Percentiles rank a stretch among this genome's conserved stretches.
phyloP scores from a whole-genome alignment of 2,888 invertebrate species.

The Eristalis tenax region DNA sequence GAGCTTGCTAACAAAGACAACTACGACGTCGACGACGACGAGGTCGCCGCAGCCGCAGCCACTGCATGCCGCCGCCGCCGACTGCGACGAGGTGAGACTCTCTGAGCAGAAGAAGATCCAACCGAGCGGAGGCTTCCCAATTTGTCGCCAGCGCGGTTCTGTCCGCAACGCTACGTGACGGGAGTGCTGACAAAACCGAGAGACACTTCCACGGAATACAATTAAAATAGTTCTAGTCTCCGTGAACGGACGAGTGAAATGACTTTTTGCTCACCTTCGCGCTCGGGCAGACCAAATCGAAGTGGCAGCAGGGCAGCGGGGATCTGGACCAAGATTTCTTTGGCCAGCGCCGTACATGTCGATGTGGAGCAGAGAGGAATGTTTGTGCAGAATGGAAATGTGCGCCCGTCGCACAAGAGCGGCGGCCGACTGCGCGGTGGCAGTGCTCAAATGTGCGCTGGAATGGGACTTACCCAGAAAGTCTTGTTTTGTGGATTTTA shows the following conservation, averaged over 20 bases:
- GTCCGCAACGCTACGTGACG: slow-evolving; percentile 48
- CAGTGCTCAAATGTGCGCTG: slow-evolving; percentile 17
- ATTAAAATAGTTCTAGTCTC: slow-evolving; percentile 55
- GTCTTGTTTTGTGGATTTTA: slow-evolving; percentile 31
- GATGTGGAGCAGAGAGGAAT: slow-evolving; percentile 57
- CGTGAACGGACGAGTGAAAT: slow-evolving; percentile 3
- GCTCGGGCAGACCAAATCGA: neutral
- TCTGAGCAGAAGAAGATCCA: neutral
- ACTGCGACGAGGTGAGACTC: slow-evolving; percentile 43
- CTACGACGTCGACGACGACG: neutral
- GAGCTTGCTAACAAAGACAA: slow-evolving; percentile 24
- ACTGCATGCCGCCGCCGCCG: no score
- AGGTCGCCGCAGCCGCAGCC: no score
- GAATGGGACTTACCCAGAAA: slow-evolving; percentile 35
- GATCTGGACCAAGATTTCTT: slow-evolving; percentile 56
- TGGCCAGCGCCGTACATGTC: slow-evolving; percentile 36
- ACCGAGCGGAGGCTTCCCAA: slow-evolving; percentile 34
- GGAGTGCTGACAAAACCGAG: slow-evolving; percentile 31
- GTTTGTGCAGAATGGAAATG: slow-evolving; percentile 17
- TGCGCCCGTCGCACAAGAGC: neutral
- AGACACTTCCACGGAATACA: slow-evolving; percentile 55
- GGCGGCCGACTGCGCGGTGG: neutral
- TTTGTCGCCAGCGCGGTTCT: slow-evolving; percentile 49
- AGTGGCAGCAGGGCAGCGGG: slow-evolving; percentile 12
- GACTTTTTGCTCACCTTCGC: slow-evolving; percentile 10